These are phyloP conservation scores for Rhinophrynus dorsalis DNA, from an alignment of 2,797 vertebrate species.

Conservation along the genomic window DNA sequence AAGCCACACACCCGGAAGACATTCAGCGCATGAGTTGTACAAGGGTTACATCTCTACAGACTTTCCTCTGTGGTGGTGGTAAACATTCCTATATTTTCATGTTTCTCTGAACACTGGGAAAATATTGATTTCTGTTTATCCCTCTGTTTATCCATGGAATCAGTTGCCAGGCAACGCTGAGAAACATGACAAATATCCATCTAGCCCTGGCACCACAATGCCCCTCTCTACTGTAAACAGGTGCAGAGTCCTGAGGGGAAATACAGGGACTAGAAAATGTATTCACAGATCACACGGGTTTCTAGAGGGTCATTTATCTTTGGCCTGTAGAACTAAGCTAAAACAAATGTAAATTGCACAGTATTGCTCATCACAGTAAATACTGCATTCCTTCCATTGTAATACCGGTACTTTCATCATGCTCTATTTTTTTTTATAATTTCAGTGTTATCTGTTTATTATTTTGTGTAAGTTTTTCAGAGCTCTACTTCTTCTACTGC, in stretches of 20 bases:
- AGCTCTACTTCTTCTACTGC: neutral
- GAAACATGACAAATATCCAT: conserved; percentile 32
- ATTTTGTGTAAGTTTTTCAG: neutral
- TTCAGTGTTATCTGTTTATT: neutral
- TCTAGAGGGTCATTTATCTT: conserved; percentile 21
- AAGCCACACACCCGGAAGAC: neutral
- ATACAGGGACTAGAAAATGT: conserved; percentile 16
- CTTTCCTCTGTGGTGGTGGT: neutral
- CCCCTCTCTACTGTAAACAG: conserved; percentile 8
- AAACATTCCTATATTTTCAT: conserved; percentile 29
- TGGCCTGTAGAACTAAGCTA: conserved; percentile 6
- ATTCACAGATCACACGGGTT: conserved; percentile 37
- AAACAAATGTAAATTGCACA: conserved; percentile 6
- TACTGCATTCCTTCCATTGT: neutral
- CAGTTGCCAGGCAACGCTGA: conserved; percentile 36
- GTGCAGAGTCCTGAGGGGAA: conserved; percentile 23
- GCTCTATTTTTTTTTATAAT: conserved; percentile 3
- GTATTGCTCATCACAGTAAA: neutral
- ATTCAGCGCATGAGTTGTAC: neutral
- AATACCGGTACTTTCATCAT: neutral
- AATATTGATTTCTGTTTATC: conserved; percentile 45
- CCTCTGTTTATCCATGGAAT: conserved; percentile 40
- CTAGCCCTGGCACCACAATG: neutral
- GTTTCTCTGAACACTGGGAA: conserved; percentile 29
- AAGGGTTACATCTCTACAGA: neutral